Conservation (phyloP, 2,113 vertebrate species). For the Pelodiscus sinensis region DNA sequence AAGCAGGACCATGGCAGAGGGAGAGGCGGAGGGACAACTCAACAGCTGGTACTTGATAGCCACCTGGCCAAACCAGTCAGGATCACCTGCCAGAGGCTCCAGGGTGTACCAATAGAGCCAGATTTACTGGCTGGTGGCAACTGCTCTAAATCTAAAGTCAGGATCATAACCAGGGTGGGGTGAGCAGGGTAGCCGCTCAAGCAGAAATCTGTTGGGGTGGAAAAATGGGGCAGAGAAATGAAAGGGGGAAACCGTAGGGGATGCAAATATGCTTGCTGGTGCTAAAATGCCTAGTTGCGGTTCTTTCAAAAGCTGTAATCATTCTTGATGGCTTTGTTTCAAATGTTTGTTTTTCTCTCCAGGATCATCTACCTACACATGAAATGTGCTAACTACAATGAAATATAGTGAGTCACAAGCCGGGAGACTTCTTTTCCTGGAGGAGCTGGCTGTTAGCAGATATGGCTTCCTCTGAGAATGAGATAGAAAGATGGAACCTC, state of each 20-base stretch:
- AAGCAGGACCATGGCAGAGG: too few relatives aligned
- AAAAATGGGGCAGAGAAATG: not conserved
- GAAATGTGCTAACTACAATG: not conserved
- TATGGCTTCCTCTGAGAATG: conserved; percentile 48
- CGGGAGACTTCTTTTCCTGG: not conserved
- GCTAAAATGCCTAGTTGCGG: not conserved
- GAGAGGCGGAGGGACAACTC: too few relatives aligned
- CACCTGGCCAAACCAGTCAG: too few relatives aligned
- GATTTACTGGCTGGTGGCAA: too few relatives aligned
- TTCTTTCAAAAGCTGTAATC: not conserved
- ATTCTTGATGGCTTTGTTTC: not conserved
- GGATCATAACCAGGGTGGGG: not conserved
- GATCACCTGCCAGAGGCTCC: too few relatives aligned
- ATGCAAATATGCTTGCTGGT: not conserved
- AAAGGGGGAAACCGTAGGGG: not conserved
- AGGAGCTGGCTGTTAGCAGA: not conserved
- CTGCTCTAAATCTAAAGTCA: not conserved
- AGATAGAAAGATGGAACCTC: conserved; percentile 8
- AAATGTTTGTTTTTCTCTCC: conserved; percentile 11
- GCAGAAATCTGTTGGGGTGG: not conserved
- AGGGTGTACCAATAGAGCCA: too few relatives aligned
- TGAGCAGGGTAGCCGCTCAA: not conserved
- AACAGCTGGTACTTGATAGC: too few relatives aligned
- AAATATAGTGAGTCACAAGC: accelerated
- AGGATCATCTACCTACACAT: not conserved